Evolutionary conservation across 1,140 invertebrate genomes (phyloP).

Genomic region (Papilio dardanus): DNA sequence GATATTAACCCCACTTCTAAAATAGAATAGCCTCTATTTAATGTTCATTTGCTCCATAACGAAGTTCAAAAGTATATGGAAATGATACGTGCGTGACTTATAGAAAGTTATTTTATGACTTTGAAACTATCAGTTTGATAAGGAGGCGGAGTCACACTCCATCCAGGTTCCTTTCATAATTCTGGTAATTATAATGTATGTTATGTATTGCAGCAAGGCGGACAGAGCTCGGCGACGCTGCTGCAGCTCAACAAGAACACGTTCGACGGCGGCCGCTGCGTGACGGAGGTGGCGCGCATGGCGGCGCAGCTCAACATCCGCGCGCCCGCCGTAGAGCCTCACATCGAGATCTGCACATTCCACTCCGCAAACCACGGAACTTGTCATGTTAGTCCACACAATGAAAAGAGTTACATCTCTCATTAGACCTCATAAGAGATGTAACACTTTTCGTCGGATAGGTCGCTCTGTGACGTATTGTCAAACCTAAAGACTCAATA

Average conservation of each 20-base stretch:
- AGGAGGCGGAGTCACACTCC: too few species aligned
- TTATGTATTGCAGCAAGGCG: conserved; percentile 42
- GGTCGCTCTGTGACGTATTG: too few species aligned
- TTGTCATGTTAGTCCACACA: conserved; percentile 51
- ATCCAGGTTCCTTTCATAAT: too few species aligned
- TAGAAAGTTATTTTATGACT: too few species aligned
- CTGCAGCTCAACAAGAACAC: conserved; percentile 45
- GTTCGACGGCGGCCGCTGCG: conserved; percentile 48
- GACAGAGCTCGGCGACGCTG: conserved; percentile 48
- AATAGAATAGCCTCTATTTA: too few species aligned
- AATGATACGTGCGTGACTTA: too few species aligned
- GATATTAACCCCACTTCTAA: too few species aligned
- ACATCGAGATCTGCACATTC: conserved; percentile 55
- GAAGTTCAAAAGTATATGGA: too few species aligned
- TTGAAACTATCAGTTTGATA: too few species aligned
- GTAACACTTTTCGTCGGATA: background rate
- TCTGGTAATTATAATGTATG: background rate
- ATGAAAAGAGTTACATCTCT: background rate
- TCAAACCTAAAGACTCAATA: too few species aligned
- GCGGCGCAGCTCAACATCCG: conserved; percentile 41
- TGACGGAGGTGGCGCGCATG: conserved; percentile 35
- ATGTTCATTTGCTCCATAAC: too few species aligned
- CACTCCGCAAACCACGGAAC: conserved; percentile 50
- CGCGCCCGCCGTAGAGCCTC: conserved; percentile 49
- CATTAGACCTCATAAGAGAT: background rate